A percentile compares a stretch with the other conserved stretches of the same genome.
phyloP scores from a whole-genome alignment of 1,140 invertebrate species.

The Lamellibrachia luymesi region DNA sequence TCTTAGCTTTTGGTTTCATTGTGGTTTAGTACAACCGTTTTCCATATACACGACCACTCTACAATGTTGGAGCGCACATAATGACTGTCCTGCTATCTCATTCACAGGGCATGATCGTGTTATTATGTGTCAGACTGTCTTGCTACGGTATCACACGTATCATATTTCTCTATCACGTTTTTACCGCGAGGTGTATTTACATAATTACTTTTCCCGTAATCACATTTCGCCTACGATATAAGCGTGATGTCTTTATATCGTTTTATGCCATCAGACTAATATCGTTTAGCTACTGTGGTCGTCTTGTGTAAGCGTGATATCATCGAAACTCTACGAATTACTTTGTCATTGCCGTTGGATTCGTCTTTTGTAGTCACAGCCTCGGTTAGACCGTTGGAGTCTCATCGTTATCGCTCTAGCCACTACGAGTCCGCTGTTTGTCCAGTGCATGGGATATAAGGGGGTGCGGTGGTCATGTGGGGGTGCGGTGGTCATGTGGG shows the following conservation, averaged over 20 bases:
- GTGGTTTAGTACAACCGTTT: neutral
- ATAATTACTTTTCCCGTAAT: neutral
- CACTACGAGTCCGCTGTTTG: too few species aligned
- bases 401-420: too few species aligned
- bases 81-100: neutral
- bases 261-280: too few species aligned
- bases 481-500: too few species aligned
- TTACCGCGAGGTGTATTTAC: neutral
- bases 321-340: too few species aligned
- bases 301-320: too few species aligned
- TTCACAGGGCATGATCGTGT: neutral
- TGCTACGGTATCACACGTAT: neutral
- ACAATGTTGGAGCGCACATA: neutral
- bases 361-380: too few species aligned
- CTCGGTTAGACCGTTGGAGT: too few species aligned
- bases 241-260: neutral
- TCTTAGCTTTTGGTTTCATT: neutral
- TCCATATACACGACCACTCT: neutral
- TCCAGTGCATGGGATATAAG: too few species aligned
- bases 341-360: too few species aligned
- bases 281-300: too few species aligned
- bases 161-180: neutral
- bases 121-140: neutral
- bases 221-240: neutral
- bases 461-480: too few species aligned